These are phyloP conservation scores for Eustalomyia histrio DNA, from an alignment of 2,888 invertebrate genomes.

Conservation along the genomic window DNA sequence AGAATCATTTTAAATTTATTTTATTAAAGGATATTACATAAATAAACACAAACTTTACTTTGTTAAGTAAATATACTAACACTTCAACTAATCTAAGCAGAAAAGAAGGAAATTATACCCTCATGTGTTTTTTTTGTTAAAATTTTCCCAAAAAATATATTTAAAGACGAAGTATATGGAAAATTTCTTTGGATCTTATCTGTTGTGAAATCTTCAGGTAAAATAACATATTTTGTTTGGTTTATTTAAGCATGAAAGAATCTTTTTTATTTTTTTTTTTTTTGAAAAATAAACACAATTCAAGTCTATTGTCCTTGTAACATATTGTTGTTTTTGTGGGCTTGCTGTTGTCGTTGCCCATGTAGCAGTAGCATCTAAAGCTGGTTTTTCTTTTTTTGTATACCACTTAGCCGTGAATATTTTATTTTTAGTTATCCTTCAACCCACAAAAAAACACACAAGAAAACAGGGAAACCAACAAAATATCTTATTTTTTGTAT, in stretches of 20 bases:
- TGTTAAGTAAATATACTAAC: neutral
- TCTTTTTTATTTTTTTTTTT: too few relatives aligned
- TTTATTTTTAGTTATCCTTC: slow-evolving; percentile 22
- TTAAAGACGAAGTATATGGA: neutral
- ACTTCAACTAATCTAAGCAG: neutral
- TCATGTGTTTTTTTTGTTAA: neutral
- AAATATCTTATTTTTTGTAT: neutral
- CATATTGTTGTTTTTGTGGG: slow-evolving; percentile 5
- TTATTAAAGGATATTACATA: neutral
- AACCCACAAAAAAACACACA: neutral
- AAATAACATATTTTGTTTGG: neutral
- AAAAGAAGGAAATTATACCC: neutral
- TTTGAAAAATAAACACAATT: neutral
- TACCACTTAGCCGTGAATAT: slow-evolving; percentile 24
- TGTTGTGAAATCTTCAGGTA: neutral
- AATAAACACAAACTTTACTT: neutral
- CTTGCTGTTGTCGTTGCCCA: slow-evolving; percentile 5
- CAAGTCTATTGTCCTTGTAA: slow-evolving; percentile 42
- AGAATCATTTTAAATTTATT: neutral
- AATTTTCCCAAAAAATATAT: neutral
- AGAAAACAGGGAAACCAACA: neutral
- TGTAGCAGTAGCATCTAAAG: too few relatives aligned
- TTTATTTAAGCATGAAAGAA: neutral
- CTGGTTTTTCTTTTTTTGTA: slow-evolving; percentile 4
- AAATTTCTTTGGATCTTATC: neutral